Base-by-base conservation (phyloP, 2,113 vertebrate species). In the Martes martes region DNA sequence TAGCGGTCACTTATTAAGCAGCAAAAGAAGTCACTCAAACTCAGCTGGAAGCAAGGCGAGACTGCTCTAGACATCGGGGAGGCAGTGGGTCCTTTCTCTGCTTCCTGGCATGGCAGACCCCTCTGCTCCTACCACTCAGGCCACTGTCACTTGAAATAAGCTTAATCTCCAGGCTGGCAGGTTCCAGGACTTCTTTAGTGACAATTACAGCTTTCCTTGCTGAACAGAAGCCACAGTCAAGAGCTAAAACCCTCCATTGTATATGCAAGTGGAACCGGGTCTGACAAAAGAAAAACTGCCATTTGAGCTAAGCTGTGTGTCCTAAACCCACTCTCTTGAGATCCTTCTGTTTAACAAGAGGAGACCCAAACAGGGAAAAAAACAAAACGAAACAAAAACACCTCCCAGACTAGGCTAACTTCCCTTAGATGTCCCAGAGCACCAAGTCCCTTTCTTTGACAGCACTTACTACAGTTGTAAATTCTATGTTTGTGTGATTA, bases 1-100 rank as follows among this genome's bases (percentile, higher is more conserved):
- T 98, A 96, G 57, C 95, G 84, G 73, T 97, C 71, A 98, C 96
- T 98, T 98, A 98, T 98, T 98, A 96, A 98, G 97, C 96, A 96
- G 97, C 84, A 93, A 93, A 96, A 98, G 42, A 98, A 97, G 91
- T 98, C 96, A 98, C 89, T 98, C 97, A 98, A 86, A 98, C 91
- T 98, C 96, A 98, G 91, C 97, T 98, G 87, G 98, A 98, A 98
- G 91, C 96, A 98, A 98, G 95, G 97, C 94, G 94, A 97, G 15
- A 89, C 93, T 91, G 94, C 82, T 83, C 74, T 61, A 92, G 92
- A 78, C 78, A 87, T 93, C 11, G 83, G 55, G 47, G 74, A 85
- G 42, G 73, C 9, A 50, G 61, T 2, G 0, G 74, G 73, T 42
- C 71, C 69, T 50, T 52, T n/a, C 45, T 71, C 23, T 74, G 26